Percentiles rank a stretch among this genome's conserved stretches.
phyloP scores from a whole-genome alignment of 2,113 vertebrate species.

The Leptosomus discolor region DNA sequence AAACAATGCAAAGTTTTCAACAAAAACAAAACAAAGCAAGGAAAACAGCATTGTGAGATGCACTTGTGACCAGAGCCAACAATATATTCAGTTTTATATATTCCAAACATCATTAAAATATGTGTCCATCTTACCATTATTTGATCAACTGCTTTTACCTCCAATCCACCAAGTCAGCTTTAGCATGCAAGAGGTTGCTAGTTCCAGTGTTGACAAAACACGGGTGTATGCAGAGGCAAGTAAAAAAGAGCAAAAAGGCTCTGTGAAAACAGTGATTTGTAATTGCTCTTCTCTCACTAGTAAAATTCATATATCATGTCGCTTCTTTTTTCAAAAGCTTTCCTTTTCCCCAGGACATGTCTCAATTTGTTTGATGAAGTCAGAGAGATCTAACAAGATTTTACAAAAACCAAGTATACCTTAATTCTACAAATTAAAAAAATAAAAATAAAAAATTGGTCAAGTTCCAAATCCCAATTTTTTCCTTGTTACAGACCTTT shows the following conservation, averaged over 20 bases:
- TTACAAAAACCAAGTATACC: neutral
- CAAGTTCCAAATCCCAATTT: neutral
- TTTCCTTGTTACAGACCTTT: neutral
- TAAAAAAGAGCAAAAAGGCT: neutral
- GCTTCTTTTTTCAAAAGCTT: neutral
- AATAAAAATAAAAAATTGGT: neutral
- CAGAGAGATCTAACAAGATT: neutral
- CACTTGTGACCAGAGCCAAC: neutral
- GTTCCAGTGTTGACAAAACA: neutral
- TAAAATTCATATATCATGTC: neutral
- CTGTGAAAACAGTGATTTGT: neutral
- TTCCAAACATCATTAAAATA: conserved; percentile 68
- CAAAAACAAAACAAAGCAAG: neutral
- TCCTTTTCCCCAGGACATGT: neutral
- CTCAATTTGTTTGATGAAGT: neutral
- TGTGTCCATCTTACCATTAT: conserved; percentile 36
- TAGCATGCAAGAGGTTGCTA: neutral
- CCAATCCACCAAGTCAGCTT: neutral
- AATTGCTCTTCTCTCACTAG: neutral
- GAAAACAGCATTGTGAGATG: neutral
- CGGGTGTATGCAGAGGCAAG: neutral
- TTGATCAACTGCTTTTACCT: neutral
- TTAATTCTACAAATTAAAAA: neutral
- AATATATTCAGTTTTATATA: neutral
- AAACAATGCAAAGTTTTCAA: conserved; percentile 35